Base-by-base conservation (phyloP, 2,888 invertebrate genomes). In the Athalia circularis region DNA sequence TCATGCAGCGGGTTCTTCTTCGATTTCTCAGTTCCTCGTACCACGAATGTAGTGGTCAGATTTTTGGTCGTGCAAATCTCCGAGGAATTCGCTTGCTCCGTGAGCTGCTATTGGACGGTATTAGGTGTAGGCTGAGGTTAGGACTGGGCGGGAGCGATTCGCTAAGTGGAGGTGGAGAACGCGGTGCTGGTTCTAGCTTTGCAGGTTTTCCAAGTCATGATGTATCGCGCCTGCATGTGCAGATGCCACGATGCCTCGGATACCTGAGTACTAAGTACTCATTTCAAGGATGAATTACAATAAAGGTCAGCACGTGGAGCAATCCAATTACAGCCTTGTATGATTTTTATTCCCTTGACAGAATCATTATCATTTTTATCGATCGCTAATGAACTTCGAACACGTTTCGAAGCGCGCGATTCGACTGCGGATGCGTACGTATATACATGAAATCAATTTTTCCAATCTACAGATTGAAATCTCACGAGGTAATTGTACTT, bases 101-200 rank as follows among this genome's bases (percentile, higher is more conserved):
- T 29, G 2, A 29, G 29, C 29, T 29, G 29, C 1, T 2, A 29
- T 29, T 29, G 29, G 29, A 29, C 29, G 2, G 29, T n/a, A 29
- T 29, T 29, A 29, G 29, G 29, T 29, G 29, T 29, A 29, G 13
- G 43, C 9, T 4, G 59, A 43, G 11, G 45, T 65, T 7, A 47
- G 70, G 52, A 80, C 79, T 29, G 29, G 81, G 80, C 13, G 48
- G 80, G 77, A 81, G 78, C 80, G 81, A 83, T 81, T 81, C 80
- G 77, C 79, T 62, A 57, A 70, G 77, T 65, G 45, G 67, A 77
- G 80, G 67, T 77, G 65, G 76, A 29, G 29, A 76, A 79, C 75
- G 79, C 29, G 29, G 52, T 5, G 77, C 57, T 52, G 52, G 50
- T 13, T 52, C 50, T 15, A 59, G 15, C 70, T 50, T 50, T n/a